phyloP scores from a whole-genome alignment of 92 coral and sea anemone genomes.

The Isaurus tuberculatus region DNA sequence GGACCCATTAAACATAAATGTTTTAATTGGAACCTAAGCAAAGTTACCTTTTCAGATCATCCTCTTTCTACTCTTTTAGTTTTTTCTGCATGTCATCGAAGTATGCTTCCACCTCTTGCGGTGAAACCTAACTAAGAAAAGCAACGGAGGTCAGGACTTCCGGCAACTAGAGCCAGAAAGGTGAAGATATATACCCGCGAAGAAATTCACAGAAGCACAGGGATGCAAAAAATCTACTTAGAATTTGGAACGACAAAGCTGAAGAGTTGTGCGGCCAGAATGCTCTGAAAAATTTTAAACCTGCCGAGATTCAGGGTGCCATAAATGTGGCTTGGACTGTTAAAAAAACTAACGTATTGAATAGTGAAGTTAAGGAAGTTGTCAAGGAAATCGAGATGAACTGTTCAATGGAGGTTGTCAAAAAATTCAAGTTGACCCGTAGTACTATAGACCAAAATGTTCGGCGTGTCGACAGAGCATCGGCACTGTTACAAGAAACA shows the following conservation, averaged over 20 bases:
- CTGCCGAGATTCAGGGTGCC: constrained; percentile 57
- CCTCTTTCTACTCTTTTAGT: too few relatives aligned
- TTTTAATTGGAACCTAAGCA: constrained; percentile 40
- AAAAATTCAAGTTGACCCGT: constrained; percentile 24
- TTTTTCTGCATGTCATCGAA: too few relatives aligned
- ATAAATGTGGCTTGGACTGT: constrained; percentile 55
- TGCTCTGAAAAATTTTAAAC: constrained; percentile 37
- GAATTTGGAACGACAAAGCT: constrained; percentile 53
- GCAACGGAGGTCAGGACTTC: too few relatives aligned
- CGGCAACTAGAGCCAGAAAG: neutral
- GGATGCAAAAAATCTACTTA: constrained; percentile 41
- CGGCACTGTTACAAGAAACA: neutral
- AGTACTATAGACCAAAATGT: constrained; percentile 32
- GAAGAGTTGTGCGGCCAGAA: constrained; percentile 48
- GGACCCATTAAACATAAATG: constrained; percentile 49
- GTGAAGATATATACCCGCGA: neutral
- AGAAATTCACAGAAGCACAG: constrained; percentile 46
- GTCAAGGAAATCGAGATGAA: constrained; percentile 34
- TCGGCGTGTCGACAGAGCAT: constrained; percentile 44
- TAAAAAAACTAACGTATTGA: constrained; percentile 41
- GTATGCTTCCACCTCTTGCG: neutral
- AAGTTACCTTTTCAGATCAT: too few relatives aligned
- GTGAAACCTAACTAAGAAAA: too few relatives aligned
- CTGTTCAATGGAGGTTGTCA: constrained; percentile 17
- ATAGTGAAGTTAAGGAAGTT: constrained; percentile 40